Percentiles rank a stretch among this genome's conserved stretches.
Conservation (phyloP, 1,140 invertebrate species). For the Tribolium castaneum region DNA sequence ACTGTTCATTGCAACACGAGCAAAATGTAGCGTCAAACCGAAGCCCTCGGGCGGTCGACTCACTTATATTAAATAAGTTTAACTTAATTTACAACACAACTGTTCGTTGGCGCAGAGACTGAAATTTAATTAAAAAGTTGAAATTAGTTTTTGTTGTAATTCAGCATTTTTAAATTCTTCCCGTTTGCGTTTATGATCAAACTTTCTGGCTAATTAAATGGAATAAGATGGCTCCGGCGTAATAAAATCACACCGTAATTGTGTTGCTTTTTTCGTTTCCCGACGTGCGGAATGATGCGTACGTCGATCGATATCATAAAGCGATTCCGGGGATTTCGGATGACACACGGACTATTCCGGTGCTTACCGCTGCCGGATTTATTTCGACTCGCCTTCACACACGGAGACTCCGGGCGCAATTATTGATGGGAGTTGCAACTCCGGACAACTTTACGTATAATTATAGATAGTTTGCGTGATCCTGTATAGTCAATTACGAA, state of each 20-base stretch:
- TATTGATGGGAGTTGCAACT: constrained; percentile 21
- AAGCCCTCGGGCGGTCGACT: constrained; percentile 11
- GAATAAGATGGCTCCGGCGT: constrained; percentile 50
- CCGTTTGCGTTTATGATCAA: constrained; percentile 58
- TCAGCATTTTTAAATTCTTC: constrained; percentile 62
- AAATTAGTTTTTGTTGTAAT: constrained; percentile 65
- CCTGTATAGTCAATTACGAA: constrained; percentile 24
- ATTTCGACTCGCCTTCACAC: background rate
- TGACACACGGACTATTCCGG: constrained; percentile 28
- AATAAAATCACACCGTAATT: constrained; percentile 51
- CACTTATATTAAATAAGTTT: constrained; percentile 60
- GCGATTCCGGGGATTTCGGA: constrained; percentile 23
- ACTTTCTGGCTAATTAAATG: constrained; percentile 59
- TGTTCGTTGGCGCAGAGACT: constrained; percentile 52
- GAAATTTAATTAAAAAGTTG: constrained; percentile 65
- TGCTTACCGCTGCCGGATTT: constrained; percentile 31
- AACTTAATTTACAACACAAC: constrained; percentile 60
- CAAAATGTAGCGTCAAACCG: constrained; percentile 49
- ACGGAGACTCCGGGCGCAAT: background rate
- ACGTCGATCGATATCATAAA: constrained; percentile 13
- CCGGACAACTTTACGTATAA: constrained; percentile 21
- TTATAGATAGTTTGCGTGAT: constrained; percentile 31
- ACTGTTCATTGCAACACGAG: constrained; percentile 21
- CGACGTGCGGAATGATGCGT: background rate
- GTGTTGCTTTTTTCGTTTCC: too few relatives aligned